phyloP scores from a whole-genome alignment of 2,888 invertebrate genomes.

The Sinohyriopsis cumingii region DNA sequence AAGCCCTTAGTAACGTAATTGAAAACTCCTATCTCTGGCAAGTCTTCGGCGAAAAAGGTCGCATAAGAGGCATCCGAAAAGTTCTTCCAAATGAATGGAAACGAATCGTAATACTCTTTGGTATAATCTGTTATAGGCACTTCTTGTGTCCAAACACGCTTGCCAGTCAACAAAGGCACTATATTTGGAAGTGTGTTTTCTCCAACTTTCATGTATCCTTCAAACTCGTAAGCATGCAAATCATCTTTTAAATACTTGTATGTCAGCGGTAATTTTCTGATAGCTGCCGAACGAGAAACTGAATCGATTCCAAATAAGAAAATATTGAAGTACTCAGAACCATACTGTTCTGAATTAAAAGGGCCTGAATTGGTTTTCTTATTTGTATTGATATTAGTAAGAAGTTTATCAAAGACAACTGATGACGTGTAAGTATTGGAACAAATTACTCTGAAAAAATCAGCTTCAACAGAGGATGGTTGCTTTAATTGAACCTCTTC shows the following conservation, averaged over 20 bases:
- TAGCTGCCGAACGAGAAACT: slow-evolving; percentile 35
- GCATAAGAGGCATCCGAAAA: slow-evolving; percentile 27
- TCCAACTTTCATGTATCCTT: slow-evolving; percentile 44
- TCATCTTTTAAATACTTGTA: slow-evolving; percentile 30
- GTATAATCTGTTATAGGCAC: slow-evolving; percentile 20
- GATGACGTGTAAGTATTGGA: neutral
- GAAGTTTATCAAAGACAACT: neutral
- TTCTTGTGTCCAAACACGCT: slow-evolving; percentile 18
- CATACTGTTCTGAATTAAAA: neutral
- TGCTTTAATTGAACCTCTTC: neutral
- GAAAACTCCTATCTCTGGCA: slow-evolving; percentile 26
- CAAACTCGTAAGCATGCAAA: slow-evolving; percentile 29
- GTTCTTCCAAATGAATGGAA: slow-evolving; percentile 40
- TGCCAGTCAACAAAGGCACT: slow-evolving; percentile 34
- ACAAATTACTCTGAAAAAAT: slow-evolving; percentile 6
- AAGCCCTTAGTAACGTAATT: slow-evolving; percentile 38
- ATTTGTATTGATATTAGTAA: too few species aligned
- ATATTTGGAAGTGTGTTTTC: slow-evolving; percentile 44
- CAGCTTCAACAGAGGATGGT: slow-evolving; percentile 1
- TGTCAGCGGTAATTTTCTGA: slow-evolving; percentile 41
- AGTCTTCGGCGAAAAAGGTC: slow-evolving; percentile 33
- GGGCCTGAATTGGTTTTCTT: neutral
- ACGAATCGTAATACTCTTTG: slow-evolving; percentile 22
- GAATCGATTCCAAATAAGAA: slow-evolving; percentile 42
- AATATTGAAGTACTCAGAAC: slow-evolving; percentile 21